Evolutionary conservation across 2,797 vertebrate genomes (phyloP), one percentile per base, ranked within the genome.

Genomic region (Valencia hispanica): DNA sequence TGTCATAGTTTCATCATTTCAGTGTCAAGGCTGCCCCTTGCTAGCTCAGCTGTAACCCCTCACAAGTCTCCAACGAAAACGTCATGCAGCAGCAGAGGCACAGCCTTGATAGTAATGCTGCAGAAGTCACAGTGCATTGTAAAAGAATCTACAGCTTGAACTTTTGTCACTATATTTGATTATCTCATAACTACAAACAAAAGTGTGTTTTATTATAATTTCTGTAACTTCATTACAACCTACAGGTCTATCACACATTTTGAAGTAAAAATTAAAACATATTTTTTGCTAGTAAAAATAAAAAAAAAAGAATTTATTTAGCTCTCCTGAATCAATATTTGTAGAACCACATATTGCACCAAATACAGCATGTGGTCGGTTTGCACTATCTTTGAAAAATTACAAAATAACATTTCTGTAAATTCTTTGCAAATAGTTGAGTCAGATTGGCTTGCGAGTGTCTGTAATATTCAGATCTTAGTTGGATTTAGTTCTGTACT

Each of bases 1-100:
- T 86, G 88, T 84, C 87, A 91, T 80, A 81, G 78, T 91, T 89
- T 88, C 90, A 92, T 91, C 89, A 91, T 91, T 85, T 79, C 30
- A 39, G 79, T 89, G 90, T 91, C 87, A 89, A 86, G 87, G 91
- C 87, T 85, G 86, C 86, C 83, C 87, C 84, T 27, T 79, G 66
- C 85, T 73, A 83, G 80, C 79, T 82, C 36, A 72, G 85, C 84
- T 70, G 81, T 73, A 48, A 79, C 86, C 84, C 80, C 74, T 90
- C 63, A 87, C 85, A 88, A 92, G 83, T 72, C 85, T 91, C 88
- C 80, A 84, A 85, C 89, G 83, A 90, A 90, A 91, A 85, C 78
- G 84, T 78, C 85, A 87, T 30, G 47, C 74, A 82, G 78, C 50
- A 65, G 61, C 75, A 73, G 61, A 43, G 55, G 65, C 78, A 70